Base-by-base conservation (phyloP, 1,140 invertebrate species). In the Epicauta chinensis region DNA sequence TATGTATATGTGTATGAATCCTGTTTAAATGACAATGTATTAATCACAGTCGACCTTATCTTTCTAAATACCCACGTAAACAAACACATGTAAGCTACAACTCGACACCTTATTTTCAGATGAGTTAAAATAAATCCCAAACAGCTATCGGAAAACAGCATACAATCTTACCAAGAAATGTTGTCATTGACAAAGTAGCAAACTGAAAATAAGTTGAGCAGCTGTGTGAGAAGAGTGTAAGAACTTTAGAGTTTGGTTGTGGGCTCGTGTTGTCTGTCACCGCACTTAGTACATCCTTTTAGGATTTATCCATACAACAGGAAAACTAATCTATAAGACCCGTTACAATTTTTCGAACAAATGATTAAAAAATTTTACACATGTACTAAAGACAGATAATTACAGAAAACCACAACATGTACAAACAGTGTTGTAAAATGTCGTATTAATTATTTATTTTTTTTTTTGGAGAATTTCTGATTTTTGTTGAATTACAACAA, bases 141-240 rank as follows among this genome's bases (percentile, higher is more conserved):
- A 13, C 38, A 30, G 59, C 52, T 60, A 57, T 56, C 53, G 53
- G 51, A 53, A 58, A 56, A 56, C 45, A 53, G 39, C 53, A 44
- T 16, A 16, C 47, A 30, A 46, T 44, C 34, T 42, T 38, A 38
- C 39, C 14, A 13, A 14, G 34, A 52, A n/a, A 35, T 29, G 46
- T 23, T 64, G 62, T 60, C 62, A 64, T 44, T 64, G 62, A 64
- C 62, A 60, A 62, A 64, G 60, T 62, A 53, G 55, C 53, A 41
- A 55, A 60, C 56, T 58, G 58, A 64, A 64, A 64, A 60, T 60
- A 63, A 63, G 53, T 51, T 41, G 55, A 58, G 58, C 60, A 62
- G 60, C 60, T 62, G 60, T 46, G 17, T 6, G 15, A 15, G 31
- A 34, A 41, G 10, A 42, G 13, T 30, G 10, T 10, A 10, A 34